Evolutionary conservation across 2,888 invertebrate genomes (phyloP), one percentile per base, ranked within the genome.

Genomic region (Fissipunctia ypsillon): DNA sequence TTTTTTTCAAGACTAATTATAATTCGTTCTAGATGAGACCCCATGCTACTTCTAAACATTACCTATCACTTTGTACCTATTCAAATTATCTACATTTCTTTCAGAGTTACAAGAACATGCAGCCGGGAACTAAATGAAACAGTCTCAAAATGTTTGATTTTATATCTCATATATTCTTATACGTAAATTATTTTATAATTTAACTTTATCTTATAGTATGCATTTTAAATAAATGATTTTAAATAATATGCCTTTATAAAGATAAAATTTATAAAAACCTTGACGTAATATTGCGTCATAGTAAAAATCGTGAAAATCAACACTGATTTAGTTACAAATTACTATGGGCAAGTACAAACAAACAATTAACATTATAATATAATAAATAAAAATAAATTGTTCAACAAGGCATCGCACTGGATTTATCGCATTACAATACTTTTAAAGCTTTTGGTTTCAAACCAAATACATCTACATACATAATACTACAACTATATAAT

Each of bases 91-190:
- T 14, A 6, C 14, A 12, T 64, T 60, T 56, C 16, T 93, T 93
- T 69, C 91, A 93, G 93, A 92, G 85, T 78, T 93, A 92, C 87
- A 86, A 89, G 66, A 86, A 85, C 35, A 88, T 76, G 81, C 77
- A 86, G 70, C 56, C 14, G 35, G 48, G 28, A 50, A 48, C 7
- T 1, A 69, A 80, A 81, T 78, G 71, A 87, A 84, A 85, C 70
- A 83, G 83, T 69, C 59, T 63, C 14, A 67, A 66, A 45, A 72
- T 66, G 25, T 48, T 75, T 74, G 63, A 66, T 57, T 73, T 74
- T 63, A 41, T 57, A 78, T 61, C 22, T 56, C 31, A 75, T 81
- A 43, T 81, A 78, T 69, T 75, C 69, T 68, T 35, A 69, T 64
- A 50, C 2, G 35, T 60, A 52, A 77, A 50, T 73, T 66, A 78